Conservation (phyloP, 2,113 vertebrate genomes). For the Catharus fuscescens region DNA sequence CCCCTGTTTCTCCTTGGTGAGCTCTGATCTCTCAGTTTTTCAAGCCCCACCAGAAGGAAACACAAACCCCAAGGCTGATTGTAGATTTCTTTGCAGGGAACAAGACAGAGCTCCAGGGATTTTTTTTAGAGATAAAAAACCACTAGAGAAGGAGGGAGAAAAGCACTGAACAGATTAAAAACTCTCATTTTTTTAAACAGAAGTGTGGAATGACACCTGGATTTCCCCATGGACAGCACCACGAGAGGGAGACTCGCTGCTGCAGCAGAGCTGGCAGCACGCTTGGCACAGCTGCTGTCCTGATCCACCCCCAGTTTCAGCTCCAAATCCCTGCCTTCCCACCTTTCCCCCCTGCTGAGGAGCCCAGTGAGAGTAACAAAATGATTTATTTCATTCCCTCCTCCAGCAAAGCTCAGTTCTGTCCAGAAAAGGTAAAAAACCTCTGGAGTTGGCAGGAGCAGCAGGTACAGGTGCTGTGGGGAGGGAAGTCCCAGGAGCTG, state of each 20-base stretch:
- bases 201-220: background rate
- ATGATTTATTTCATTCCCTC: constrained; percentile 74
- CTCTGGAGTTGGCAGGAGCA: constrained; percentile 41
- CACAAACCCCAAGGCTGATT: background rate
- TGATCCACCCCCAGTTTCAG: background rate
- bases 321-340: background rate
- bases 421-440: constrained; percentile 78
- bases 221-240: background rate
- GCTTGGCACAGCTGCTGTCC: background rate
- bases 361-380: constrained; percentile 52
- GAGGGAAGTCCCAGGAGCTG: constrained; percentile 56
- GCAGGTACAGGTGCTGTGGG: constrained; percentile 27
- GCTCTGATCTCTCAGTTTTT: rapidly evolving
- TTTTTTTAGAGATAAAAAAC: background rate
- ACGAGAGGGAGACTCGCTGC: constrained; percentile 49
- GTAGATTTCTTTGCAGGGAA: background rate
- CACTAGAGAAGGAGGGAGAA: background rate
- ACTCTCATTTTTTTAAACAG: background rate
- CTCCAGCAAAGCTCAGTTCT: constrained; percentile 71
- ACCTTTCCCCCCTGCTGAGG: background rate
- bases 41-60: background rate
- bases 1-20: background rate
- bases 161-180: background rate
- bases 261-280: background rate
- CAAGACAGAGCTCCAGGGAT: background rate